These are phyloP conservation scores for Helostoma temminkii DNA, from an alignment of 2,797 vertebrate genomes.

Conservation along the genomic window DNA sequence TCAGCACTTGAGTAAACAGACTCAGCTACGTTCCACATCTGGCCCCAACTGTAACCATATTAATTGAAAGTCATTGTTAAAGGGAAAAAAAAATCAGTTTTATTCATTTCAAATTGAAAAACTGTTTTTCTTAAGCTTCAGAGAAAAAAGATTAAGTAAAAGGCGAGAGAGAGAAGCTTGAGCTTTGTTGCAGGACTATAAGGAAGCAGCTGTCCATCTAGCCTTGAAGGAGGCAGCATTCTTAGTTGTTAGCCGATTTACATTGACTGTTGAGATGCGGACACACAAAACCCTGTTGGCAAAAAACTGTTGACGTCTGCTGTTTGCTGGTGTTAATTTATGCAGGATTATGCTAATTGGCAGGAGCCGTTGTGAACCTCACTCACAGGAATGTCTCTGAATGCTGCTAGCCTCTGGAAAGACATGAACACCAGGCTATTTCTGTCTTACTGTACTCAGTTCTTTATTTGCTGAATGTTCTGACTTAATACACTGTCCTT, in stretches of 20 bases:
- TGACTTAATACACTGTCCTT: conserved; percentile 24
- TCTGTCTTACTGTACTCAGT: conserved; percentile 40
- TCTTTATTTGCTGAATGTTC: conserved; percentile 36
- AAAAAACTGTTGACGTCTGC: conserved; percentile 78
- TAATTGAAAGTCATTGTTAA: not conserved
- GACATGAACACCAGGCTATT: conserved; percentile 46
- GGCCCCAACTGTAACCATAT: not conserved
- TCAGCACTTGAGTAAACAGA: not conserved
- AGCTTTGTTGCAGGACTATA: conserved; percentile 30
- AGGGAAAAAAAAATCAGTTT: not conserved
- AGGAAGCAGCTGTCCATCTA: conserved; percentile 66
- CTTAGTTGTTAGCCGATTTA: conserved; percentile 63
- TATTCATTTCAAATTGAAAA: conserved; percentile 1
- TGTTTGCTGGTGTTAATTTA: conserved; percentile 78
- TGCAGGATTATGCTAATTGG: conserved; percentile 84
- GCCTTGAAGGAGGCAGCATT: conserved; percentile 38
- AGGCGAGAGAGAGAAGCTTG: not conserved
- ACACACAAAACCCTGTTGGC: conserved; percentile 64
- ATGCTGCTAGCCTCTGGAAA: conserved; percentile 60
- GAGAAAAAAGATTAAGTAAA: conserved; percentile 20
- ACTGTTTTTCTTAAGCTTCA: not conserved
- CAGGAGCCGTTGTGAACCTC: conserved; percentile 68
- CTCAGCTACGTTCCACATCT: not conserved
- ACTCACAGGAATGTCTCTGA: conserved; percentile 72
- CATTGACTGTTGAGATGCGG: conserved; percentile 66